Conservation (phyloP, 1,140 invertebrate species). For the Drosophila kepulauana region DNA sequence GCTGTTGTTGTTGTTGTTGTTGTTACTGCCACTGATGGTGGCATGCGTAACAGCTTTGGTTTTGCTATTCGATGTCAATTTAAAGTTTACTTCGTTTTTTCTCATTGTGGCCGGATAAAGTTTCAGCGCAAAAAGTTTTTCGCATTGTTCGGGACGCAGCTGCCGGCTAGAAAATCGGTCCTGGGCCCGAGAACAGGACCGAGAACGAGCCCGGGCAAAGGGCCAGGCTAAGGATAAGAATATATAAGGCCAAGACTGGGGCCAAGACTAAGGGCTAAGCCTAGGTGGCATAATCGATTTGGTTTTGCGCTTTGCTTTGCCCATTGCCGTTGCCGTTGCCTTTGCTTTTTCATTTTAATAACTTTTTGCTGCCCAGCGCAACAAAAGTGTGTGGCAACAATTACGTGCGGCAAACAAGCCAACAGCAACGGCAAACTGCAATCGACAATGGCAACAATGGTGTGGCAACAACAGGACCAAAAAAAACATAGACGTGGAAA, state of each 20-base stretch:
- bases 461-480: slow-evolving; percentile 14
- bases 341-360: slow-evolving; percentile 80
- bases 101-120: slow-evolving; percentile 56
- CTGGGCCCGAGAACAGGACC: neutral
- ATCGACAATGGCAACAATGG: slow-evolving; percentile 55
- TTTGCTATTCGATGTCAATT: slow-evolving; percentile 79
- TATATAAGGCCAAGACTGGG: neutral
- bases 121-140: slow-evolving; percentile 62
- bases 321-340: slow-evolving; percentile 28
- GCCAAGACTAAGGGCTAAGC: slow-evolving; percentile 55
- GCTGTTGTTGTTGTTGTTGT: slow-evolving; percentile 23
- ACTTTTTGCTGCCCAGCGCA: slow-evolving; percentile 52
- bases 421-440: slow-evolving; percentile 59
- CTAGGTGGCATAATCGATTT: slow-evolving; percentile 71
- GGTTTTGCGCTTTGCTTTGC: slow-evolving; percentile 56
- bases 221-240: neutral
- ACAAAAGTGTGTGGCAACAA: slow-evolving; percentile 70
- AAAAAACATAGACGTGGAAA: slow-evolving; percentile 10
- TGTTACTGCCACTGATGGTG: slow-evolving; percentile 8
- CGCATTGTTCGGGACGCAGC: slow-evolving; percentile 36
- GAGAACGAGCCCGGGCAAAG: neutral
- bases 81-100: slow-evolving; percentile 66
- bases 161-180: slow-evolving; percentile 2
- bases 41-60: slow-evolving; percentile 58
- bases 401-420: slow-evolving; percentile 70